phyloP scores from a whole-genome alignment of 1,140 invertebrate species.

The Cyclina sinensis region DNA sequence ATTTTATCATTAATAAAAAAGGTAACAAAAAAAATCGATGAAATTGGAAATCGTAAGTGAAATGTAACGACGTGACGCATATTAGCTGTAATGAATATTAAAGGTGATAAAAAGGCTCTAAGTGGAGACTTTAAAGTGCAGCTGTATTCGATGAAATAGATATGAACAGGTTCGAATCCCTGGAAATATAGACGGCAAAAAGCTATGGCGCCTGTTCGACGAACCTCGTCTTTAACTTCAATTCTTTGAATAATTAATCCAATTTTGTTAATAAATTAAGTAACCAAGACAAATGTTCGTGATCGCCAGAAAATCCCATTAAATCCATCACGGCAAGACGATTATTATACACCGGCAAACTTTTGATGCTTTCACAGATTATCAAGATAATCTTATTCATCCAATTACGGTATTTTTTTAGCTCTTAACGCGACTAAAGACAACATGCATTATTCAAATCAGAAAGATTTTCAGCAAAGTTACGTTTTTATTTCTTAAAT shows the following conservation, averaged over 20 bases:
- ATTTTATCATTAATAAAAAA: too few species aligned
- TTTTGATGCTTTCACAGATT: slow-evolving; percentile 10
- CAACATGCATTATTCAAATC: not conserved
- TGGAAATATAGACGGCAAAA: not conserved
- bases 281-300: not conserved
- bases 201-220: not conserved
- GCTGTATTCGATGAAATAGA: too few species aligned
- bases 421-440: not conserved
- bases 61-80: too few species aligned
- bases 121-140: too few species aligned
- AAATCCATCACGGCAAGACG: not conserved
- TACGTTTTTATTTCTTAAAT: not conserved
- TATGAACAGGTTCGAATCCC: not conserved
- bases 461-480: not conserved
- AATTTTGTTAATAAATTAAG: not conserved
- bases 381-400: not conserved
- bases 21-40: too few species aligned
- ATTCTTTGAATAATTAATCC: slow-evolving; percentile 9
- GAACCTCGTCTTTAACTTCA: not conserved
- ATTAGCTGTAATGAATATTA: too few species aligned
- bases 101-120: too few species aligned
- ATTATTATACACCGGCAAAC: not conserved
- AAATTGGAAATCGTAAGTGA: too few species aligned
- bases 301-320: slow-evolving; percentile 1
- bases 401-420: slow-evolving; percentile 12